Evolutionary conservation across 2,888 invertebrate species (phyloP).

Genomic region (Epirrhoe tristata): DNA sequence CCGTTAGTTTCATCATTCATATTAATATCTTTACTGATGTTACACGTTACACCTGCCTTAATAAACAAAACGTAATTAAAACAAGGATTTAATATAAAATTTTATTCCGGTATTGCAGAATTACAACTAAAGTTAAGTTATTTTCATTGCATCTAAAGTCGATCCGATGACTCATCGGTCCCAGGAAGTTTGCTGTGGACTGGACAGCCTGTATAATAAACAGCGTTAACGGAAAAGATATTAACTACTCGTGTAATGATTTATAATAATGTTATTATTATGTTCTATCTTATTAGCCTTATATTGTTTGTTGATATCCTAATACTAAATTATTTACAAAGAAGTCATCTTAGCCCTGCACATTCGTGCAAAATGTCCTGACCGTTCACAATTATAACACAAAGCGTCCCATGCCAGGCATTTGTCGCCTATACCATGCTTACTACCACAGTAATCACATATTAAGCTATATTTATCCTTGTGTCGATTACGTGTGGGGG

Average conservation of each 20-base stretch:
- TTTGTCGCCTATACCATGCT: constrained; percentile 25
- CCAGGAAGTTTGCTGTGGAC: constrained; percentile 22
- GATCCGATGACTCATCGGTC: constrained; percentile 27
- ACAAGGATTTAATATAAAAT: background rate
- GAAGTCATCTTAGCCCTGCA: constrained; percentile 10
- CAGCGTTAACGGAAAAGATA: constrained; percentile 7
- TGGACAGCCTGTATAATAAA: constrained; percentile 14
- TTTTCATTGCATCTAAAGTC: constrained; percentile 16
- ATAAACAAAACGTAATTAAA: background rate
- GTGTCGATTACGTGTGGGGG: background rate
- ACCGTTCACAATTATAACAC: constrained; percentile 26
- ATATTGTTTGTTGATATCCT: background rate
- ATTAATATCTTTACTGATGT: background rate
- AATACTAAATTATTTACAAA: background rate
- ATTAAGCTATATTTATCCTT: background rate
- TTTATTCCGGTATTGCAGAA: background rate
- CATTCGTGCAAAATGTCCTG: constrained; percentile 26
- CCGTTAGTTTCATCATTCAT: constrained; percentile 8
- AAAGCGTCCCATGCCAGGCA: constrained; percentile 33
- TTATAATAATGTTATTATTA: constrained; percentile 3
- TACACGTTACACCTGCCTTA: background rate
- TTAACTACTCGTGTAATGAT: background rate
- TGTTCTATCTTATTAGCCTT: no score
- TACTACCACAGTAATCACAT: constrained; percentile 30
- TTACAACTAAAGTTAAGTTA: constrained; percentile 11